phyloP scores from a whole-genome alignment of 2,797 vertebrate species.

The Emys orbicularis region DNA sequence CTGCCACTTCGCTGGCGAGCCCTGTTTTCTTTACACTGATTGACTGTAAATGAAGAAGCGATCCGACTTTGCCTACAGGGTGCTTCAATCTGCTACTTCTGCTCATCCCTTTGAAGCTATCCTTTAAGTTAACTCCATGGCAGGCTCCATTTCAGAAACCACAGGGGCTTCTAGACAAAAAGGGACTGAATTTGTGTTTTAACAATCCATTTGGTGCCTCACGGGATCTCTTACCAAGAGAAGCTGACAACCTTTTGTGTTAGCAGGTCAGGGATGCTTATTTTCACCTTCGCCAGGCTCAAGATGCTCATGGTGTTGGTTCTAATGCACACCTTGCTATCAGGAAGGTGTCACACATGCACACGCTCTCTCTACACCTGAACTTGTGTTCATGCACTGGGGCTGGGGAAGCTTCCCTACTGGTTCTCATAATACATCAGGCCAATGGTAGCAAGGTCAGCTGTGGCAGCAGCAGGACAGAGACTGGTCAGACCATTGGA shows the following conservation, averaged over 20 bases:
- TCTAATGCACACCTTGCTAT: neutral
- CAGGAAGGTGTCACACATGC: too few relatives aligned
- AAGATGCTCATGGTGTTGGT: neutral
- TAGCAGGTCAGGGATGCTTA: neutral
- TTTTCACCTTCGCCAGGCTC: neutral
- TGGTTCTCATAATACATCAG: neutral
- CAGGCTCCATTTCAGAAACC: neutral
- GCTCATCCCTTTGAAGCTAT: neutral
- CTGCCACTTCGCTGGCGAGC: neutral
- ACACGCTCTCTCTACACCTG: neutral
- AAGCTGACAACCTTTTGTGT: neutral
- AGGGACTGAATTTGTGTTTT: neutral
- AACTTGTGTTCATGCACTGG: rapidly evolving
- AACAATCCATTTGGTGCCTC: neutral
- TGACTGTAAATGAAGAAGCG: neutral
- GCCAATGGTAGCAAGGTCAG: neutral
- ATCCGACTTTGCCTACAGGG: neutral
- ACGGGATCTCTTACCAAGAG: neutral
- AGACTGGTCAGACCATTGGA: neutral
- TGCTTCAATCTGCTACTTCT: neutral
- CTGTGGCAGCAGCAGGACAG: neutral
- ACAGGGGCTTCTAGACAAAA: neutral
- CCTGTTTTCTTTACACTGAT: neutral
- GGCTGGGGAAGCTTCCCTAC: rapidly evolving
- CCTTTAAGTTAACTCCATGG: neutral